Conservation (phyloP, 2,888 invertebrate species). For the Quadroppia sp. region DNA sequence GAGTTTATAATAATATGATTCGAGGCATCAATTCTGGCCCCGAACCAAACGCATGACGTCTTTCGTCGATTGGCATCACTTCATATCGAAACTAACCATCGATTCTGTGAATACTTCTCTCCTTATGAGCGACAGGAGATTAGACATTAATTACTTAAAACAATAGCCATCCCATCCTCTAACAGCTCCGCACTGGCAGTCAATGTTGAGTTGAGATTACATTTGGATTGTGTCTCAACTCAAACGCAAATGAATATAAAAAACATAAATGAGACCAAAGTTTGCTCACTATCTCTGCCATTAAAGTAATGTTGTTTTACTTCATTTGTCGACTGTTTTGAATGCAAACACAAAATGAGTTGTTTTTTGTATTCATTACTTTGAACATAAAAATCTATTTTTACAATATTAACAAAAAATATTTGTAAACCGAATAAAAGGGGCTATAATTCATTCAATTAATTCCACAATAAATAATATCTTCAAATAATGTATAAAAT, state of each 20-base stretch:
- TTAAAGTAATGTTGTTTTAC: slow-evolving; percentile 10
- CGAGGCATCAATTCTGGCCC: neutral
- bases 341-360: slow-evolving; percentile 3
- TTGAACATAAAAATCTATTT: neutral
- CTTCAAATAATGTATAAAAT: too few species aligned
- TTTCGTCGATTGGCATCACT: neutral
- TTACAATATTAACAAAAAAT: neutral
- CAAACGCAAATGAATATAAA: slow-evolving; percentile 11
- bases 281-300: neutral
- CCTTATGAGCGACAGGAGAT: slow-evolving; percentile 17
- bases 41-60: neutral
- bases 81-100: neutral
- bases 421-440: neutral
- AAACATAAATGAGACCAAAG: slow-evolving; percentile 8
- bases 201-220: slow-evolving; percentile 1
- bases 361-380: neutral
- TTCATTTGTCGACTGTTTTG: slow-evolving; percentile 18
- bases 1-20: neutral
- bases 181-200: neutral
- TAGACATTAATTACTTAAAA: slow-evolving; percentile 25
- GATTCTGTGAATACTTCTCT: neutral
- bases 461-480: too few species aligned
- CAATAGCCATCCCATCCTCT: neutral
- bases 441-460: too few species aligned
- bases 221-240: neutral